Conservation (phyloP, 2,888 invertebrate genomes). For the Harpagoxenus sublaevis region DNA sequence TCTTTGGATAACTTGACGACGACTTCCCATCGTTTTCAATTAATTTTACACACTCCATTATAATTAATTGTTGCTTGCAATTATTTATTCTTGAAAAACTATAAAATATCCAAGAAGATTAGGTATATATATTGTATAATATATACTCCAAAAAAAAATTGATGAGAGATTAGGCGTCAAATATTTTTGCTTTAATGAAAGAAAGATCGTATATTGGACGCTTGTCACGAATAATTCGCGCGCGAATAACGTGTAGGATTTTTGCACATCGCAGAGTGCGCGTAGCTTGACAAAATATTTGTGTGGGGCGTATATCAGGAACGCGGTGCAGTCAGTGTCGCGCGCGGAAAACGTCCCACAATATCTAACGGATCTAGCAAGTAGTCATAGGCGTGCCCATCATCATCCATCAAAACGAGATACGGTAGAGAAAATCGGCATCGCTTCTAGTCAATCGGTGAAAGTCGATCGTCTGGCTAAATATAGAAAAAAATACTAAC, state of each 20-base stretch:
- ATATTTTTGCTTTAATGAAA: conserved; percentile 3
- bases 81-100: background rate
- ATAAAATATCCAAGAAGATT: background rate
- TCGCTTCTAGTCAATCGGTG: background rate
- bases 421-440: background rate
- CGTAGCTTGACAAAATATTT: conserved; percentile 14
- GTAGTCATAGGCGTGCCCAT: conserved; percentile 20
- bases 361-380: background rate
- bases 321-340: background rate
- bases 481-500: conserved; percentile 14
- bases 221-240: background rate
- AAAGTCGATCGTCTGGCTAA: conserved; percentile 4
- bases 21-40: background rate
- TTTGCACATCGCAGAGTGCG: background rate
- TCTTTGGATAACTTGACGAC: background rate
- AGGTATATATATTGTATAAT: background rate
- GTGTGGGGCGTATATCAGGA: background rate
- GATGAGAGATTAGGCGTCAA: background rate
- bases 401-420: conserved; percentile 22
- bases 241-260: conserved; percentile 1
- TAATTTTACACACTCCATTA: background rate
- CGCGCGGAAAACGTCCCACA: background rate
- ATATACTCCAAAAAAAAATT: background rate
- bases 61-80: background rate
- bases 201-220: background rate